Evolutionary conservation across 1,140 invertebrate species (phyloP).

Genomic region (Daktulosphaira vitifoliae): DNA sequence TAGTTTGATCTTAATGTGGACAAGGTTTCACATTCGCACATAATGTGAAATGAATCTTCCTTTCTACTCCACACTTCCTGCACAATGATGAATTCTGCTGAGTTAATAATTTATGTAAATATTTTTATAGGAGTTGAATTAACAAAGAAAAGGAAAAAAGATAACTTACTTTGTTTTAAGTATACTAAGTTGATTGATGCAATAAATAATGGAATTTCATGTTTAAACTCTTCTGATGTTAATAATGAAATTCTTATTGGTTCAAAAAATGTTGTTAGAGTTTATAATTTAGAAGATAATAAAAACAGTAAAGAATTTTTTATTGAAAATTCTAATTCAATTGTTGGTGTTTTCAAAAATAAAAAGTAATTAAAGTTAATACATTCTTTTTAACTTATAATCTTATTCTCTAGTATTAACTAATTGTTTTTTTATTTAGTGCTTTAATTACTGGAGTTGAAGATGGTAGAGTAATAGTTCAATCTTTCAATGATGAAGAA

Average conservation of each 20-base stretch:
- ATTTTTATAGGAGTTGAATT: slow-evolving; percentile 13
- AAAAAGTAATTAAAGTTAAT: background rate
- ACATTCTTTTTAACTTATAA: background rate
- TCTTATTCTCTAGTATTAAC: background rate
- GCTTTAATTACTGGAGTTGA: background rate
- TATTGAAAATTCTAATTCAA: background rate
- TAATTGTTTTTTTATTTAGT: slow-evolving; percentile 1
- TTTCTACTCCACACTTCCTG: too few relatives aligned
- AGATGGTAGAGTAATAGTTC: background rate
- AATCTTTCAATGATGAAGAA: background rate
- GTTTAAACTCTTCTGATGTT: background rate
- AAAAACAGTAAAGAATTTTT: background rate
- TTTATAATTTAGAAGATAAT: background rate
- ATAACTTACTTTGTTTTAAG: background rate
- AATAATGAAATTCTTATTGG: background rate
- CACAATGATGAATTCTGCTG: too few relatives aligned
- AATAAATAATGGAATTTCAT: background rate
- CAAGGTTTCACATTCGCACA: too few relatives aligned
- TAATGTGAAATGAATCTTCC: too few relatives aligned
- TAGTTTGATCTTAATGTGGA: too few relatives aligned
- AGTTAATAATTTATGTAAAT: too few relatives aligned
- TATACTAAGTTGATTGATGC: slow-evolving; percentile 6
- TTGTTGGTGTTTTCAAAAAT: slow-evolving; percentile 6
- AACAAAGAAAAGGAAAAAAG: background rate
- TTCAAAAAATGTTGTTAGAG: background rate